Percentiles rank a stretch among this genome's conserved stretches.
phyloP scores from a whole-genome alignment of 2,113 vertebrate species.

The Brevimyrus niger region DNA sequence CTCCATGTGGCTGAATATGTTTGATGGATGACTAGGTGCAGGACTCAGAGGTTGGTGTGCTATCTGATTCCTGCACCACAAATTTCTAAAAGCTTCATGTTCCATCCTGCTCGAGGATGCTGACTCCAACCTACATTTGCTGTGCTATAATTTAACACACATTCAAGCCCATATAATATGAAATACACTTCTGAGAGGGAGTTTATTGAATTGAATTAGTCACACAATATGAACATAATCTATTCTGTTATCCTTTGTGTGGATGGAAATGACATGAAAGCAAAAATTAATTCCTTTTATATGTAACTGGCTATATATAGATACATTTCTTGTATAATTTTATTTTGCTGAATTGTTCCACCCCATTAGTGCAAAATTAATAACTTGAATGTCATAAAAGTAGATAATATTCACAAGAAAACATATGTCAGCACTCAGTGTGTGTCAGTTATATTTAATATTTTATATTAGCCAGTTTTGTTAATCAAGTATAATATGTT shows the following conservation, averaged over 20 bases:
- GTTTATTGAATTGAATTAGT: background rate
- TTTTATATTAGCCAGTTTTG: background rate
- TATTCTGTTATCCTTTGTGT: background rate
- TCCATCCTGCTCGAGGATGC: background rate
- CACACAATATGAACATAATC: background rate
- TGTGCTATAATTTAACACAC: background rate
- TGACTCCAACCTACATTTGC: background rate
- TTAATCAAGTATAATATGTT: background rate
- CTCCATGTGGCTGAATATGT: background rate
- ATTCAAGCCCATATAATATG: background rate
- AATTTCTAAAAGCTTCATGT: background rate
- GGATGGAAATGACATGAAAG: background rate
- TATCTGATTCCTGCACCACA: background rate
- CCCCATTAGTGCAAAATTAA: background rate
- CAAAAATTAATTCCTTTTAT: background rate
- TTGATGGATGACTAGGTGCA: conserved; percentile 2
- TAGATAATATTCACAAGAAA: background rate
- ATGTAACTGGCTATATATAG: background rate
- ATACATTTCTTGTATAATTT: background rate
- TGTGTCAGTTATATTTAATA: background rate
- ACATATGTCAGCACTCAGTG: background rate
- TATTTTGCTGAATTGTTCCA: background rate
- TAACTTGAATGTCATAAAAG: background rate
- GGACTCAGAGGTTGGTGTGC: background rate
- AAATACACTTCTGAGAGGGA: background rate